phyloP scores from a whole-genome alignment of 92 coral and sea anemone species.

The Parazoanthus swiftii region DNA sequence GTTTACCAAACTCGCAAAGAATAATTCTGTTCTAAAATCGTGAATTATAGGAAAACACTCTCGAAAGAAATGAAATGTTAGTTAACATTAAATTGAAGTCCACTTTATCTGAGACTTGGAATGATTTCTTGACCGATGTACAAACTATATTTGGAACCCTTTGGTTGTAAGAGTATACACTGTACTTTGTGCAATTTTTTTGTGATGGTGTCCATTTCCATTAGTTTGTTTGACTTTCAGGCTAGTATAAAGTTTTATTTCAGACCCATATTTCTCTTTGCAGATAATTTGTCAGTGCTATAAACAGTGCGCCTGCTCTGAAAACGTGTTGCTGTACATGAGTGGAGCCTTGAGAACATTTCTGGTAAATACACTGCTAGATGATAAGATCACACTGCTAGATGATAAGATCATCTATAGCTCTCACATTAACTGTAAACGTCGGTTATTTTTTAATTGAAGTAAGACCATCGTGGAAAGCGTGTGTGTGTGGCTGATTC shows the following conservation, averaged over 20 bases:
- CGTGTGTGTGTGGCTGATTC: background rate
- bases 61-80: too few relatives aligned
- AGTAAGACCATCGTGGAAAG: background rate
- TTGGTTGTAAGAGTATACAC: too few relatives aligned
- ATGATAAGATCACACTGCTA: background rate
- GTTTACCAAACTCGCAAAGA: background rate
- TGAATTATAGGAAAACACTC: too few relatives aligned
- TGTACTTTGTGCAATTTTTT: too few relatives aligned
- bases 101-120: too few relatives aligned
- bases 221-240: background rate
- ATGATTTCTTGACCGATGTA: too few relatives aligned
- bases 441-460: too few relatives aligned
- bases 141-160: too few relatives aligned
- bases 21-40: background rate
- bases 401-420: background rate
- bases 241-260: background rate
- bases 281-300: constrained; percentile 54
- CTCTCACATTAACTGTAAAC: too few relatives aligned
- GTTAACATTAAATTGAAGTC: too few relatives aligned
- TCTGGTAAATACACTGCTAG: constrained; percentile 35
- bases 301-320: constrained; percentile 46
- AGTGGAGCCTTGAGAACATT: constrained; percentile 29
- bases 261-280: background rate
- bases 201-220: too few relatives aligned
- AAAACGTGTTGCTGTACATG: constrained; percentile 39